Evolutionary conservation across 2,888 invertebrate genomes (phyloP), one percentile per base, ranked within the genome.

Genomic region (Polyploca ridens): DNA sequence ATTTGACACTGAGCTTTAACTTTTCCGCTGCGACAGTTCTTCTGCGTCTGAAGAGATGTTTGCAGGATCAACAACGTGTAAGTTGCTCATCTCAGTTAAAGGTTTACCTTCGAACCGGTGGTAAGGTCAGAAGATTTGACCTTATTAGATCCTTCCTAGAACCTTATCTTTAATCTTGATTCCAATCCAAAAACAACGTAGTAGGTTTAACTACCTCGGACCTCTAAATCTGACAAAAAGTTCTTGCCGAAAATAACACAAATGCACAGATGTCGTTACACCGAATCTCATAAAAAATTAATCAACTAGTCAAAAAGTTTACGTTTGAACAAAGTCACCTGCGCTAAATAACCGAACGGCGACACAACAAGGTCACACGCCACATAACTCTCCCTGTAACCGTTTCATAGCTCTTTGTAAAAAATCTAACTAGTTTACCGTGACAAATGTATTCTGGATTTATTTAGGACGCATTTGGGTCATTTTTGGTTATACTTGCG

Each of bases 341-440:
- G 62, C 16, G 54, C 62, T 62, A 62, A 62, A 62, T 57, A 57
- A 62, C 54, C 16, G 10, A 54, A 19, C 19, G 38, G 16, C 62
- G 62, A 57, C 62, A 54, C 13, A 57, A 62, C 62, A 62, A 62
- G 62, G 62, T 38, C 62, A 62, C 62, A 33, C 54, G 54, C 54
- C 54, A 54, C 57, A 57, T 62, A 54, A 38, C 38, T 62, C 62
- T 54, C 54, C 54, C 10, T 62, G 62, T 62, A 62, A 62, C 54
- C 54, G 54, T 62, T 62, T 57, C 54, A 54, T 54, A 54, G 54
- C n/a, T 54, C 54, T 54, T 54, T 54, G 54, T 54, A 54, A 54
- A 54, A 54, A 54, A 54, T 19, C 54, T 19, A 54, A 19, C 54
- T 19, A 54, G 54, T 54, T 54, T 10, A 16, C 54, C 54, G 54